Base-by-base conservation (phyloP, 2,797 vertebrate species). In the Dicrostonyx torquatus region DNA sequence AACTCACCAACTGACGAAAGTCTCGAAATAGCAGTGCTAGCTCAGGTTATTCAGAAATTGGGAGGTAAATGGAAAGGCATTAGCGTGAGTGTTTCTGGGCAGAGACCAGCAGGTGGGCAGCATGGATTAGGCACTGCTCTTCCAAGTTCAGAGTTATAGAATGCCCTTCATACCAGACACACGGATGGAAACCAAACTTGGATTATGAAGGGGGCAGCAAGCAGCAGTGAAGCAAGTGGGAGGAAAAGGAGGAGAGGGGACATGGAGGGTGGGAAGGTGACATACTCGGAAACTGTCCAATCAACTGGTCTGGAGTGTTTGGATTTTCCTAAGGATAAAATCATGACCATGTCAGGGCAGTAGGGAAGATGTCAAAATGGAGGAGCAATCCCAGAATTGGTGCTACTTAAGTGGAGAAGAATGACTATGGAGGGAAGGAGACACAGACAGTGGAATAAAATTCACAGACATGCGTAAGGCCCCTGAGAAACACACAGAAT, bases 11-110 rank as follows among this genome's bases (percentile, higher is more conserved):
- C 68, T 20, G 11, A 13, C 62, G 60, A 55, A 43, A 60, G 22
- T 87, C 17, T 77, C 87, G 22, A 88, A 93, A 40, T 53, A 86
- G 9, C 50, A 62, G 31, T n/a, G 20, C 24, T 55, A 40, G 79
- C 73, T 45, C 0, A 10, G 53, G 2, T 62, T 73, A 77, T 62
- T 83, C 62, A 64, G 68, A 95, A 90, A 82, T 48, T 43, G n/a
- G 18, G 10, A 60, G 9, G 66, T 60, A 34, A 91, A 58, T 60
- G 40, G 8, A 20, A 87, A 82, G 2, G 60, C 58, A 6, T 53
- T 78, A 70, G 50, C 90, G 53, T 22, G 6, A 31, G 60, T 6
- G 4, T 31, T 80, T 20, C 55, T 17, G 55, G 12, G 24, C 29
- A 14, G 7, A 62, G 62, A 62, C 17, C 53, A 48, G 68, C 6